Base-by-base conservation (phyloP, 2,797 vertebrate species). In the Enteromius trimaculatus region DNA sequence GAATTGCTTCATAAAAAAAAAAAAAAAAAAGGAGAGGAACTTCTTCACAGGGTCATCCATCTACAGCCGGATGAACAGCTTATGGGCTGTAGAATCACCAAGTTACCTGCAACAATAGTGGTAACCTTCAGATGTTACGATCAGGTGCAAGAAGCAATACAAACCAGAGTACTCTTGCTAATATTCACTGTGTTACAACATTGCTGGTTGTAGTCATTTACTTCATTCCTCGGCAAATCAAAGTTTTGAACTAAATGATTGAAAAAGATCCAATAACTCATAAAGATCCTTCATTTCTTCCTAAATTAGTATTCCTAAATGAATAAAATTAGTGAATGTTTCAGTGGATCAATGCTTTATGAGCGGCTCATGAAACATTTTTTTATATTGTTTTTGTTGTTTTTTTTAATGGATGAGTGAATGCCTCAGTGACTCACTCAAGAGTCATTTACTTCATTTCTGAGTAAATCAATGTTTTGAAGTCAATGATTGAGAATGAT, bases 41-140 rank as follows among this genome's bases (percentile, higher is more conserved):
- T 79, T 70, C 66, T 64, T 31, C 60, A 75, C n/a, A 9, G 80
- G 60, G 60, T 44, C 60, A 21, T 75, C 13, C 62, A 82, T 82
- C 64, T 39, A 78, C 77, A 77, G 79, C 7, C 68, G 69, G 82
- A 86, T 81, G 66, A 83, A 86, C 71, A 78, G 51, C 66, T 74
- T 77, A 80, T 79, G 65, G 51, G n/a, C 68, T 77, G 55, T 68
- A n/a, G 65, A 44, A 82, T 68, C 85, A 77, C n/a, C 39, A 53
- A 14, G 82, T 44, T 62, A 84, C 79, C 79, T 31, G 69, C 64
- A 47, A 70, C 60, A 80, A 58, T n/a, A 62, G 42, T 7, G 72
- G 17, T 70, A 79, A 65, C 55, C n/a, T 80, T 62, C 44, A n/a
- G 11, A 62, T 75, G 31, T 23, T 71, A 34, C 4, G 47, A 51